Evolutionary conservation across 35 echinoderm and acorn worm genomes (phyloP), one percentile per base, ranked within the genome.

Genomic region (Holothuria glaberrima): DNA sequence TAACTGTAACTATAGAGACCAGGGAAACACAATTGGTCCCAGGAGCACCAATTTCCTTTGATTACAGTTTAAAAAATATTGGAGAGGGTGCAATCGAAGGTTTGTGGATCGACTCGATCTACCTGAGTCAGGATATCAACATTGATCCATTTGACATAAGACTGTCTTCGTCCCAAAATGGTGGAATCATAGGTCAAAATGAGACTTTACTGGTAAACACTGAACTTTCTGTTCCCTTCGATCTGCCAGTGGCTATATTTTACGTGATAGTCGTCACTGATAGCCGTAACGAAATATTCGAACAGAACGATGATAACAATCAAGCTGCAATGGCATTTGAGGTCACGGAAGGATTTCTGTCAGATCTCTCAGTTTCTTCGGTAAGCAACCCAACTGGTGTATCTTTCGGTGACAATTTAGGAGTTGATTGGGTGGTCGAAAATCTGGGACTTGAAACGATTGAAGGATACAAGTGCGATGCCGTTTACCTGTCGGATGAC

Each of bases 381-480:
- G 91, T 92, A 18, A 52, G 5, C 13, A 56, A 85, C 32, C 77
- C 84, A 68, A 9, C 30, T 6, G 63, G 59, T 30, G 74, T 67
- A 26, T 29, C 34, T 20, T 81, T 76, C 31, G 68, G 71, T 13
- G 74, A 22, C 19, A 24, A 54, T 14, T 41, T 92, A 32, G 59
- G 25, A 34, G 74, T 92, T 35, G 50, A 88, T 36, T 92, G 91
- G 91, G 63, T 30, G 27, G 65, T 92, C 16, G 30, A 64, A 52
- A 92, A 92, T 72, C 38, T 88, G 31, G 91, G 91, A 31, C 61
- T 71, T 18, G 35, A 82, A 67, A 46, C 60, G 74, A 72, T 83
- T 6, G 16, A 29, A 9, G 91, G 91, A 21, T 92, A 88, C 44
- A 88, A 92, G 54, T 92, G 91, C 54, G 91, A 92, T 41, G 70